Percentiles rank a stretch among this genome's conserved stretches.
Conservation (phyloP, 1,140 invertebrate genomes). For the Drosophila trapezifrons region DNA sequence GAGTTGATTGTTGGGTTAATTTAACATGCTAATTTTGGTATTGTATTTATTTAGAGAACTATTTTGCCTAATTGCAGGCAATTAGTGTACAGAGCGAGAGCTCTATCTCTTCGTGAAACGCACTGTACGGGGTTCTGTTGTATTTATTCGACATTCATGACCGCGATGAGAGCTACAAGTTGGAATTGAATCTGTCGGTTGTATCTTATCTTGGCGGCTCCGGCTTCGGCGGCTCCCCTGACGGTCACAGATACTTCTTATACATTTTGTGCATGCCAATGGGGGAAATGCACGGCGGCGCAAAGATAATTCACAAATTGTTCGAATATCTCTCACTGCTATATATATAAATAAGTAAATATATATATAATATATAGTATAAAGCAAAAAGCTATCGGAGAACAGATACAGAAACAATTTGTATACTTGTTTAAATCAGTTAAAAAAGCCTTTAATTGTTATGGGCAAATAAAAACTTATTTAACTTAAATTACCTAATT, state of each 20-base stretch:
- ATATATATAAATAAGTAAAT: background rate
- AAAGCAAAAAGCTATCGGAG: background rate
- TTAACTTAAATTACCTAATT: background rate
- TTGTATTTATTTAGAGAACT: background rate
- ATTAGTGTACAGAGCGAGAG: background rate
- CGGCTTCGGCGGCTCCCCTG: too few species aligned
- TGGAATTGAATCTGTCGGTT: constrained; percentile 36
- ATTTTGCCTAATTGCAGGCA: constrained; percentile 9
- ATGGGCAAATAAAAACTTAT: background rate
- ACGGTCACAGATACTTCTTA: constrained; percentile 9
- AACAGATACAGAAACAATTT: too few species aligned
- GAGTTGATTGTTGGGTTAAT: background rate
- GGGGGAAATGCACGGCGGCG: constrained; percentile 18
- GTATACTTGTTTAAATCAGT: too few species aligned
- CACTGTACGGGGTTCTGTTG: constrained; percentile 9
- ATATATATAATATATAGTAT: background rate
- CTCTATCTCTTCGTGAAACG: constrained; percentile 9
- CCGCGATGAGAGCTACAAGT: constrained; percentile 15
- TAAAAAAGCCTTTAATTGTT: too few species aligned
- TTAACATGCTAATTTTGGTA: constrained; percentile 11
- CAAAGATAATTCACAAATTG: constrained; percentile 47
- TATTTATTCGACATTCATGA: constrained; percentile 24
- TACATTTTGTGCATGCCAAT: constrained; percentile 8
- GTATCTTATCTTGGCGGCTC: constrained; percentile 36
- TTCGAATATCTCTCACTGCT: constrained; percentile 36